A percentile compares a stretch with the other conserved stretches of the same genome.
Evolutionary conservation across 2,113 vertebrate species (phyloP).

Genomic region (Tauraco erythrolophus): DNA sequence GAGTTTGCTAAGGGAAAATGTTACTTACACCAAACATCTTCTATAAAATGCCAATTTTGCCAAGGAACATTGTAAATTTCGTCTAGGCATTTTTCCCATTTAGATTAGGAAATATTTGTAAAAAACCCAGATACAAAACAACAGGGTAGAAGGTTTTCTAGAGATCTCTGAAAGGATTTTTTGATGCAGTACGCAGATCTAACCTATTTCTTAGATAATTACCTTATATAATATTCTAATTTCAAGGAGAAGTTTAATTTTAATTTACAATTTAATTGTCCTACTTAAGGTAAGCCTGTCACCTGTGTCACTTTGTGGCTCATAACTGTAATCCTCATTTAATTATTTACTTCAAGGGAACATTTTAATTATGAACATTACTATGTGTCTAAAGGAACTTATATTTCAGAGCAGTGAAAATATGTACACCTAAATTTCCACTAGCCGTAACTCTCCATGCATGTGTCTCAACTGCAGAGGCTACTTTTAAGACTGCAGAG

Average conservation of each 20-base stretch:
- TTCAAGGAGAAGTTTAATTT: constrained; percentile 12
- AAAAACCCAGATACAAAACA: neutral
- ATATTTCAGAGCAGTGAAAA: neutral
- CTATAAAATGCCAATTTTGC: neutral
- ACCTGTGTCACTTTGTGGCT: constrained; percentile 25
- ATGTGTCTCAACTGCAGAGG: neutral
- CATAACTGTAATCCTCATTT: constrained; percentile 48
- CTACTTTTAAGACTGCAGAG: neutral
- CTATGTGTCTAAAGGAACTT: neutral
- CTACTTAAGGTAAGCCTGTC: constrained; percentile 33
- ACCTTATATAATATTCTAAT: neutral
- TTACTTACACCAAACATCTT: neutral
- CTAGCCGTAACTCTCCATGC: neutral
- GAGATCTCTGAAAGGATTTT: neutral
- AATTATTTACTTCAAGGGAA: constrained; percentile 65
- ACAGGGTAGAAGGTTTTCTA: neutral
- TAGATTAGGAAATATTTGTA: neutral
- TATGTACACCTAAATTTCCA: neutral
- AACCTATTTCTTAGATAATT: constrained; percentile 26
- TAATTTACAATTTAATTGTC: constrained; percentile 48
- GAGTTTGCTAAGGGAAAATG: neutral
- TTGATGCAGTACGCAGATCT: neutral
- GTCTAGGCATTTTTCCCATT: neutral
- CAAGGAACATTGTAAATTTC: neutral
- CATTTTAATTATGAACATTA: constrained; percentile 52